These are phyloP conservation scores for Tamias sibiricus DNA, from an alignment of 2,113 vertebrate species.

Conservation along the genomic window DNA sequence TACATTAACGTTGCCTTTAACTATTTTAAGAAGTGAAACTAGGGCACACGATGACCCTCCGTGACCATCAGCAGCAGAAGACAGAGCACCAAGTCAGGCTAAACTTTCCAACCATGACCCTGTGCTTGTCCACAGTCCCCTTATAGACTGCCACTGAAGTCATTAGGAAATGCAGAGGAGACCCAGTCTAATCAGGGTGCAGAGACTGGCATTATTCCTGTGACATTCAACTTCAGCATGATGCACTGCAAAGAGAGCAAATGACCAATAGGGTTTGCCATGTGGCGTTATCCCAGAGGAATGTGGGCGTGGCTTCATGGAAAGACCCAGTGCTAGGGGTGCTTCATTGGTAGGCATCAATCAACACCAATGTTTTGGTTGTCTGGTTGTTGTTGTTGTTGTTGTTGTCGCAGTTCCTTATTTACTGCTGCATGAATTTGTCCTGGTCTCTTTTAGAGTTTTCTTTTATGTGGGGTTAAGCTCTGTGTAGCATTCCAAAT, in stretches of 20 bases:
- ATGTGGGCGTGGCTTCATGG: not conserved
- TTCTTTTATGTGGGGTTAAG: not conserved
- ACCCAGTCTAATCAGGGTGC: not conserved
- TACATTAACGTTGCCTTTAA: not conserved
- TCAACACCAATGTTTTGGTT: not conserved
- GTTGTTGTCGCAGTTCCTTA: not conserved
- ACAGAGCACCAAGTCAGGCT: not conserved
- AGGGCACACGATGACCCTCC: not conserved
- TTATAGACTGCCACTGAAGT: not conserved
- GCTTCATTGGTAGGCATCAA: not conserved
- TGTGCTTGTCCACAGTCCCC: not conserved
- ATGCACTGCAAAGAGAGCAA: not conserved
- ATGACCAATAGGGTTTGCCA: not conserved
- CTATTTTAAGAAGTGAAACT: not conserved
- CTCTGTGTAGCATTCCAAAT: not conserved
- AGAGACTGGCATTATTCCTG: not conserved
- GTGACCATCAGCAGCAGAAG: no score
- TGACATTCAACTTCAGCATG: not conserved
- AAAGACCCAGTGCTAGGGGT: not conserved
- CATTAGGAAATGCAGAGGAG: not conserved
- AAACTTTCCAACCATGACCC: not conserved
- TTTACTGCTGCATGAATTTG: not conserved
- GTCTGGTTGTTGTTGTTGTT: no score
- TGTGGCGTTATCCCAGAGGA: not conserved
- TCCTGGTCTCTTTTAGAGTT: not conserved